Conservation (phyloP, 2,888 invertebrate species). For the Arge pagana region DNA sequence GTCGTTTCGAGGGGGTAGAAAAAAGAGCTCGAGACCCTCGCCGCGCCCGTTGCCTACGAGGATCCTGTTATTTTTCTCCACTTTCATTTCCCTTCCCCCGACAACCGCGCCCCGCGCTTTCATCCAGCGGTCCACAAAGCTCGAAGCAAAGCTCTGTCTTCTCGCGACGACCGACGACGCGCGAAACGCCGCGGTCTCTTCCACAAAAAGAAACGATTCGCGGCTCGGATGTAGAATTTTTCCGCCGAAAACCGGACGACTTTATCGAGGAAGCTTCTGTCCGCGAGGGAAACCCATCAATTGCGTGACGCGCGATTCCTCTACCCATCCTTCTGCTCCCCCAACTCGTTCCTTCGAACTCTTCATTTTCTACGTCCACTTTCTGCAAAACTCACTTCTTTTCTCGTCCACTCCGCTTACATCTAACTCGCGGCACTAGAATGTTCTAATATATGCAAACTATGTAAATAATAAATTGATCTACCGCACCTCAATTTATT, state of each 20-base stretch:
- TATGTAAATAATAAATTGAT: too few species aligned
- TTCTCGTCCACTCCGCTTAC: too few species aligned
- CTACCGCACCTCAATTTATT: too few species aligned
- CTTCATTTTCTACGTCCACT: too few species aligned
- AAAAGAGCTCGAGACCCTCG: too few species aligned
- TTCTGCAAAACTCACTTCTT: too few species aligned
- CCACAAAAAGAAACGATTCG: background rate
- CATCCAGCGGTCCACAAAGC: background rate
- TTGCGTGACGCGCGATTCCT: constrained; percentile 33
- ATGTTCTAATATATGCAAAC: too few species aligned
- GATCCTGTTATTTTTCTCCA: background rate
- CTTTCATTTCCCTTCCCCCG: background rate
- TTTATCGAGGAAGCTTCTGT: constrained; percentile 28
- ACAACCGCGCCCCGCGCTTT: too few species aligned
- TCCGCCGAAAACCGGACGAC: constrained; percentile 16
- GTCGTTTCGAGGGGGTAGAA: background rate
- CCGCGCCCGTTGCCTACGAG: too few species aligned
- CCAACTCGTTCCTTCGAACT: constrained; percentile 18
- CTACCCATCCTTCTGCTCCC: constrained; percentile 14
- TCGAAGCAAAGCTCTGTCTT: background rate
- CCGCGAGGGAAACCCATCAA: constrained; percentile 36
- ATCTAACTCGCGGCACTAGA: too few species aligned
- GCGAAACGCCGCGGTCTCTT: too few species aligned
- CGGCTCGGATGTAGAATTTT: background rate
- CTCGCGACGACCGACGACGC: too few species aligned